Evolutionary conservation across 2,888 invertebrate species (phyloP).

Genomic region (Melieria crassipennis): DNA sequence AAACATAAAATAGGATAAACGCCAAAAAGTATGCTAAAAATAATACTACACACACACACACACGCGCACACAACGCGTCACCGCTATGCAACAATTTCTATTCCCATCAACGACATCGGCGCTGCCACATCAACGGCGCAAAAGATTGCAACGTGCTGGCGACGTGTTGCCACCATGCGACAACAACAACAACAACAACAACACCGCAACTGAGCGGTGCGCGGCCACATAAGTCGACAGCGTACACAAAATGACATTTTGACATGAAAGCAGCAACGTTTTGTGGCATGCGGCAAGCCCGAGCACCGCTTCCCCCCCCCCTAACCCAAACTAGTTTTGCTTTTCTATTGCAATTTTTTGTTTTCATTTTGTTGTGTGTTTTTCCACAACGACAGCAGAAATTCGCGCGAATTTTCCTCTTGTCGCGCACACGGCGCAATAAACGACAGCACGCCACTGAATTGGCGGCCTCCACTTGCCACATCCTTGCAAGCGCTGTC

Average conservation of each 20-base stretch:
- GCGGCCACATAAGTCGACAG: slow-evolving; percentile 22
- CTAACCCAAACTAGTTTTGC: too few species aligned
- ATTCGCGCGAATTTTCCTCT: too few species aligned
- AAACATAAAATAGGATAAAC: slow-evolving; percentile 4
- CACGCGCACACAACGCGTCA: neutral
- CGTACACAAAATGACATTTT: slow-evolving; percentile 21
- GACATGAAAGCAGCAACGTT: slow-evolving; percentile 18
- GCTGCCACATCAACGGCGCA: neutral
- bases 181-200: neutral
- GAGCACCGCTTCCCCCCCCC: too few species aligned
- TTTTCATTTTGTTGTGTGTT: too few species aligned
- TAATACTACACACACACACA: neutral
- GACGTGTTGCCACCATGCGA: neutral
- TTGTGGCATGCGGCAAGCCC: neutral
- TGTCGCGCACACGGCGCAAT: too few species aligned
- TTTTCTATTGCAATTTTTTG: too few species aligned
- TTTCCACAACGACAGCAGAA: too few species aligned
- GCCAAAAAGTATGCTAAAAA: slow-evolving; percentile 22
- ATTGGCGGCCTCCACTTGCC: too few species aligned
- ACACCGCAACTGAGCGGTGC: neutral
- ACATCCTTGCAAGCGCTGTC: too few species aligned
- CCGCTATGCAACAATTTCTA: neutral
- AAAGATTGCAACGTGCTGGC: neutral
- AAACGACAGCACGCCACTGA: too few species aligned
- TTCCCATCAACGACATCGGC: neutral